Evolutionary conservation across 1,140 invertebrate species (phyloP), one percentile per base, ranked within the genome.

Genomic region (Achatina immaculata): DNA sequence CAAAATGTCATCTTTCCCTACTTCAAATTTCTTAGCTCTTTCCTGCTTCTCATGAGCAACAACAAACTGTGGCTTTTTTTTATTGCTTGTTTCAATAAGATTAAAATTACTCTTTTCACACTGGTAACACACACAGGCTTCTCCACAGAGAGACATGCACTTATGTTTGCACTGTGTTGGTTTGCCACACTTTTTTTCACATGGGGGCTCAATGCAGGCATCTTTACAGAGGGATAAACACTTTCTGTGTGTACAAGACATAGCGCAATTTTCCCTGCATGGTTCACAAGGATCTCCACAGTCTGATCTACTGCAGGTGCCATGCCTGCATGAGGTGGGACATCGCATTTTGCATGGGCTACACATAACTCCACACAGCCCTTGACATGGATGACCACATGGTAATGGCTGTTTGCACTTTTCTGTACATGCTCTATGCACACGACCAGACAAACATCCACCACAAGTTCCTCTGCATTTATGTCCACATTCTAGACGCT

Each of bases 391-490:
- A 68, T 78, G 76, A n/a, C 76, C 76, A 78, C 76, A 78, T 4
- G 65, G 76, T 42, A 78, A 43, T 38, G 43, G 58, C 38, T 66
- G 38, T 43, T 78, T 78, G 76, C 76, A 78, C 34, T 78, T 68
- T 16, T 68, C 55, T 6, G 14, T 21, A 62, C 76, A 78, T n/a
- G 76, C 24, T 48, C n/a, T 66, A 62, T 78, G 76, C 7, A 78
- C 76, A 11, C 76, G 58, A 31, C 76, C 76, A 45, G 28, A 45
- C 24, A 78, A 28, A 72, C 78, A 80, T 38, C 68, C 78, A 71
- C 78, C 78, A 58, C 78, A 80, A 36, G 68, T 80, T 38, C 68
- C 66, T 80, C 51, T 80, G 48, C 78, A 80, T 40, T 34, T 66
- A 62, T 78, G 76, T 2, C 65, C 58, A 78, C 76, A 78, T n/a